Base-by-base conservation (phyloP, 2,797 vertebrate genomes). In the Arnoldichthys spilopterus region DNA sequence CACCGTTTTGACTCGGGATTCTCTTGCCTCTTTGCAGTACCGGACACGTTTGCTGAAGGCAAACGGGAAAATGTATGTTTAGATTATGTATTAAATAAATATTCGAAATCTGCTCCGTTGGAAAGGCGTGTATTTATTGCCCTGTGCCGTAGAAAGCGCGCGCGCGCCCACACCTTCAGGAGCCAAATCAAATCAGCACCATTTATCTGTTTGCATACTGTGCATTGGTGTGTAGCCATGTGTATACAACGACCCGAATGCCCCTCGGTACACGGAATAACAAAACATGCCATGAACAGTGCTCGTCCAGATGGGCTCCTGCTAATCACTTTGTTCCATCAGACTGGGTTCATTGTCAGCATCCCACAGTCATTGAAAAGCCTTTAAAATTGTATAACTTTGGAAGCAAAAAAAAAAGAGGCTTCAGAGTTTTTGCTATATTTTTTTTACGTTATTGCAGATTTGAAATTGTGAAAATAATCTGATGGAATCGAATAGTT, bases 61-160 rank as follows among this genome's bases (percentile, higher is more conserved):
- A 83, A 83, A 82, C 77, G 75, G 63, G 34, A 62, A 74, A 81
- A 78, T 86, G 85, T 86, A 85, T 86, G 85, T 86, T 85, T 86
- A 85, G 83, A 85, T 76, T 81, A 82, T 83, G 72, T 86, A 82
- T 83, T 80, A 83, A 86, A 86, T 86, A 86, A 86, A 86, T 80
- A 84, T 86, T 83, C 62, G 53, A 79, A 83, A 85, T 59, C 75
- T 76, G 73, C 34, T 80, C 30, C n/a, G 26, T 72, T 51, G 63
- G 26, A 75, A 13, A 54, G 15, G 22, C 63, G 73, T 53, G 22
- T 40, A 34, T 76, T 61, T 43, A 0, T 34, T 76, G 22, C 58
- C 13, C 32, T 49, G 22, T 66, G 58, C 37, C 37, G 13, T n/a
- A n/a, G n/a, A n/a, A n/a, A 13, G 13, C 12, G 16, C 34, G 30